phyloP scores from a whole-genome alignment of 2,113 vertebrate species.

The Recurvirostra avosetta region DNA sequence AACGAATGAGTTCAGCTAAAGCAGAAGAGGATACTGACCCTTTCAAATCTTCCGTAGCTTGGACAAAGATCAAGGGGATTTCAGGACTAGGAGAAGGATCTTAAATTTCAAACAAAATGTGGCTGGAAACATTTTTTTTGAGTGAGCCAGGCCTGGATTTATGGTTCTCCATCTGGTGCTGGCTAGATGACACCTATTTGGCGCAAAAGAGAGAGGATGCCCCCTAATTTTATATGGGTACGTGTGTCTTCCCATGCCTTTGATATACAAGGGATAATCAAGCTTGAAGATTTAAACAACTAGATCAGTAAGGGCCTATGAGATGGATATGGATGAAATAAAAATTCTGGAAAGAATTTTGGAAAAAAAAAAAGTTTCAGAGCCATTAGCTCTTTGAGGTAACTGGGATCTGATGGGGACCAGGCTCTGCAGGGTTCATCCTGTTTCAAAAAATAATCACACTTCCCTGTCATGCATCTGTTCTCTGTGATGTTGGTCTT shows the following conservation, averaged over 20 bases:
- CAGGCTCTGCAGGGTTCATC: neutral
- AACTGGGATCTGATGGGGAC: neutral
- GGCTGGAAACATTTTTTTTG: neutral
- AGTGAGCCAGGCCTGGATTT: slow-evolving; percentile 20
- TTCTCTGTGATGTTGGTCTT: neutral
- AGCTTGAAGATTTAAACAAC: neutral
- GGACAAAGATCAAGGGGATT: neutral
- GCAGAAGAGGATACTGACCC: neutral
- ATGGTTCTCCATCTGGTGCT: slow-evolving; percentile 43
- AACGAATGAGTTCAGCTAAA: neutral
- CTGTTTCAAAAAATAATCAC: neutral
- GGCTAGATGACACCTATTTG: neutral
- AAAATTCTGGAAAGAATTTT: neutral
- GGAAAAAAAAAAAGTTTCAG: neutral
- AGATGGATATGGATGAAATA: neutral
- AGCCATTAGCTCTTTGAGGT: neutral
- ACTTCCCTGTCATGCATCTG: neutral
- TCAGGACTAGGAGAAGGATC: neutral
- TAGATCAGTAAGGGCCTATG: neutral
- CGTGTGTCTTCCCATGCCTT: neutral
- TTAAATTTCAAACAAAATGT: neutral
- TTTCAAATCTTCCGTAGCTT: neutral
- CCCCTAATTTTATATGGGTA: neutral
- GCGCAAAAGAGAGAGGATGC: neutral
- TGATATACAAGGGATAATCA: neutral